These are phyloP conservation scores for Amia ocellicauda DNA, from an alignment of 2,113 vertebrate species.

Conservation along the genomic window DNA sequence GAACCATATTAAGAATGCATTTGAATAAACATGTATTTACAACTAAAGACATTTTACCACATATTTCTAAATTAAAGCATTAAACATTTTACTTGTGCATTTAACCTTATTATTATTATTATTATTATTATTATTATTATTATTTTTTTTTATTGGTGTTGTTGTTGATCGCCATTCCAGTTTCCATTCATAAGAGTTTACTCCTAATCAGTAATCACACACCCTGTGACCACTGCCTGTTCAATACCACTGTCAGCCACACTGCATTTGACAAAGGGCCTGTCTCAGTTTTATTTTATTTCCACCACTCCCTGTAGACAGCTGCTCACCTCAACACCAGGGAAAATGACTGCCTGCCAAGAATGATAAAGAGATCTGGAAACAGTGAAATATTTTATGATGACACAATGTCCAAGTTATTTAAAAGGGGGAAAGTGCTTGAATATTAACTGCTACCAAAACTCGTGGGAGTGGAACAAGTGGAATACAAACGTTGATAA, in stretches of 20 bases:
- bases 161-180: no score
- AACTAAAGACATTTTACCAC: no score
- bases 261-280: neutral
- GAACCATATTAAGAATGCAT: no score
- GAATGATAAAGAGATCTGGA: conserved; percentile 14
- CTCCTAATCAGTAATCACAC: neutral
- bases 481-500: neutral
- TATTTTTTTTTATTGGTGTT: no score
- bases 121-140: no score
- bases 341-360: conserved; percentile 15
- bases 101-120: no score
- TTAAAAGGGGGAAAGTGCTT: conserved; percentile 11
- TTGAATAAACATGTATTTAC: no score
- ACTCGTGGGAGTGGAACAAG: neutral
- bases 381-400: conserved; percentile 18
- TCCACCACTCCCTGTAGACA: conserved; percentile 1
- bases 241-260: neutral
- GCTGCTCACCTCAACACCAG: neutral
- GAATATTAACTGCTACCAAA: neutral
- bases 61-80: no score
- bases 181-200: no score
- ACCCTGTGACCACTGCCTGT: neutral
- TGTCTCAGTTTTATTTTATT: conserved; percentile 14
- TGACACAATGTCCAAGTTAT: conserved; percentile 14
- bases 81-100: no score